These are phyloP conservation scores for Manis javanica DNA, from an alignment of 2,797 vertebrate species.

Conservation along the genomic window DNA sequence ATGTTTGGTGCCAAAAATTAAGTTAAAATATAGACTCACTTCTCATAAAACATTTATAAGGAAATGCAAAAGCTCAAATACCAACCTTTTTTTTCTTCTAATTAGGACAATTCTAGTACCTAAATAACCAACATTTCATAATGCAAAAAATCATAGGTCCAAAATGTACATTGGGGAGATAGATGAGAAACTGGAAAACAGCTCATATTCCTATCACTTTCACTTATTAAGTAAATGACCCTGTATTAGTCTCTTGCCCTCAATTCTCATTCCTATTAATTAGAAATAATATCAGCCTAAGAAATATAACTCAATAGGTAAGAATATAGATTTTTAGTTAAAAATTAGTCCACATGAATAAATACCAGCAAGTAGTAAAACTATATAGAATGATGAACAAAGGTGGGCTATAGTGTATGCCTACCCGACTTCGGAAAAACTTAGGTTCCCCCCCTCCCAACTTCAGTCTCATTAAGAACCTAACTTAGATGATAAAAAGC, in stretches of 20 bases:
- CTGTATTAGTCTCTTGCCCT: background rate
- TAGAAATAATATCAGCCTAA: background rate
- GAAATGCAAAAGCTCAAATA: slow-evolving; percentile 16
- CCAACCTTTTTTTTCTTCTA: background rate
- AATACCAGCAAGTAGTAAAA: background rate
- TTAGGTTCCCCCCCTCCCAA: background rate
- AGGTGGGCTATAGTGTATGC: background rate
- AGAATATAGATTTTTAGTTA: background rate
- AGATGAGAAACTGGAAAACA: background rate
- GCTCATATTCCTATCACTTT: background rate
- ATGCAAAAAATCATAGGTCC: background rate
- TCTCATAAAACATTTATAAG: slow-evolving; percentile 19
- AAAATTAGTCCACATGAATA: background rate
- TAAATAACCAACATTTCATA: background rate
- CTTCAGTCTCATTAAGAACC: background rate
- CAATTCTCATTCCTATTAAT: background rate
- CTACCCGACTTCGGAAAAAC: background rate
- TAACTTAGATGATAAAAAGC: background rate
- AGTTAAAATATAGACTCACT: background rate
- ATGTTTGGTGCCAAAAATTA: background rate
- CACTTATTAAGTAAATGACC: background rate
- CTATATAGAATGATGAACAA: background rate
- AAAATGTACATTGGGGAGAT: background rate
- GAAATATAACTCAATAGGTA: background rate
- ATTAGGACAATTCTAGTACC: background rate